Base-by-base conservation (phyloP, 2,113 vertebrate species). In the Melanotaenia duboulayi region DNA sequence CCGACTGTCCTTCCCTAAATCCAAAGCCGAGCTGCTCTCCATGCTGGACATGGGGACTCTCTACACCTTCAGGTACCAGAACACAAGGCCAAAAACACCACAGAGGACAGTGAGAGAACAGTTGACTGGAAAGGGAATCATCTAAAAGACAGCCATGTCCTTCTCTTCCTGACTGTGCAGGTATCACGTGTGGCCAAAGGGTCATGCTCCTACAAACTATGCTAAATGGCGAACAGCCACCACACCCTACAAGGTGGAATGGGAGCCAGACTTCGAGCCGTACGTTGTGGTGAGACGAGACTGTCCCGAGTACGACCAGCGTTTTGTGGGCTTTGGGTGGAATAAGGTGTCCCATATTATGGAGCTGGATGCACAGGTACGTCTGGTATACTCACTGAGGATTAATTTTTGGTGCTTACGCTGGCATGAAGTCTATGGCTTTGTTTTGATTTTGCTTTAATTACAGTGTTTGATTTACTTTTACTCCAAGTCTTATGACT, bases 291-390 rank as follows among this genome's bases (percentile, higher is more conserved):
- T 99, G 82, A 94, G 95, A 11, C 92, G 92, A 7, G 96, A 97
- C 87, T 98, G 97, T 86, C 97, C 97, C 1, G 95, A 79, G 82
- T 99, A 99, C 0, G 97, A 99, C 81, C 94, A 97, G 89, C 95
- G 97, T 39, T 99, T 99, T 0, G 95, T 97, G 78, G 97, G 97
- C 89, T 99, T 99, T 49, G 97, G 97, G 87, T 99, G 97, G 97
- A 99, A 99, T 94, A 99, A 99, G 87, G 97, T 97, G 77, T 96
- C 97, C 17, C 97, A 99, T 65, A 91, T 96, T 46, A 94, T 98
- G 94, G 97, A 99, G 92, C 95, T 99, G 74, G 97, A 99, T 20
- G 97, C 95, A 0, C 96, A 98, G 96, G 97, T 98, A 89, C 13
- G 28, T 1, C 24, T 54, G 19, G 32, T 35, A 7, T 35, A 8